These are phyloP conservation scores for Linepithema humile DNA, from an alignment of 1,140 invertebrate genomes.

Conservation along the genomic window DNA sequence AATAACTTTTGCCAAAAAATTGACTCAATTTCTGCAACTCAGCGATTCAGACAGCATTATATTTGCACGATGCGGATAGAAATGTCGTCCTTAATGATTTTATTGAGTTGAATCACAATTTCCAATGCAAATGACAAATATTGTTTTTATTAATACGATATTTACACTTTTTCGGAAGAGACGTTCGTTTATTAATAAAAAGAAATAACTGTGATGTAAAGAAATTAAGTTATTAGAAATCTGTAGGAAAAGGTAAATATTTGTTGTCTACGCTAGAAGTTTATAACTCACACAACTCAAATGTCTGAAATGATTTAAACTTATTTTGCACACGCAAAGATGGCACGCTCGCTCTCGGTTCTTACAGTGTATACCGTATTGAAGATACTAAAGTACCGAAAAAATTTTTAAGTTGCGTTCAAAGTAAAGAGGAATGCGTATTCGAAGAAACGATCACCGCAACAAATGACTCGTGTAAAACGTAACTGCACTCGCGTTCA, in stretches of 20 bases:
- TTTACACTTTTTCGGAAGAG: background rate
- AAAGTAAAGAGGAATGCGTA: background rate
- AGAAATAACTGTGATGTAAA: background rate
- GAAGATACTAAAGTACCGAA: background rate
- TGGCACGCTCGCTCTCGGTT: background rate
- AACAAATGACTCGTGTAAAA: constrained; percentile 20
- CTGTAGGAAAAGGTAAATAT: background rate
- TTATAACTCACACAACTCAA: background rate
- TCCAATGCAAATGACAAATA: background rate
- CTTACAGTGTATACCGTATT: background rate
- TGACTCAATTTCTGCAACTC: background rate
- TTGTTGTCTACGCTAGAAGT: background rate
- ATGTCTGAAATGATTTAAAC: background rate
- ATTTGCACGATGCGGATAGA: too few species aligned
- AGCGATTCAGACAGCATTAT: background rate
- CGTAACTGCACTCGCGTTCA: constrained; percentile 9
- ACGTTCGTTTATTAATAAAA: background rate
- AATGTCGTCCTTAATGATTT: background rate
- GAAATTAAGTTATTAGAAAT: background rate
- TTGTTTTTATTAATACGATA: background rate
- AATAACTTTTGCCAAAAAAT: background rate
- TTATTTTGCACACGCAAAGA: background rate
- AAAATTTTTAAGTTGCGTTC: background rate
- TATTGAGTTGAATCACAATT: background rate
- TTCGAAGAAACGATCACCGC: constrained; percentile 4